Conservation (phyloP, 1,140 invertebrate genomes). For the Drosophila repleta region DNA sequence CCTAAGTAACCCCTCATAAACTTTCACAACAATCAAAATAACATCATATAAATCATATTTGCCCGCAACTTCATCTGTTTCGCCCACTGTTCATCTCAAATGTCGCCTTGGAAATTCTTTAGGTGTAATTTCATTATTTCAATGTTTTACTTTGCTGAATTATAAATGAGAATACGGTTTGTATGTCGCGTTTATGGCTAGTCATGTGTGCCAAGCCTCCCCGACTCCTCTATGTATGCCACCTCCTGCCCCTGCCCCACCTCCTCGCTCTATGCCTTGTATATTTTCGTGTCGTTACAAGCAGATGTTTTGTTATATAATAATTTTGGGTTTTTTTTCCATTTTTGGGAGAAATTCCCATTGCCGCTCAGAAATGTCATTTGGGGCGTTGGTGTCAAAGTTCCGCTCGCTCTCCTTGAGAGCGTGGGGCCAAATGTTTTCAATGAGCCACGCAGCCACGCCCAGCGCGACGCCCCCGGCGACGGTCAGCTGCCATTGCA, state of each 20-base stretch:
- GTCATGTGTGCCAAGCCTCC: constrained; percentile 55
- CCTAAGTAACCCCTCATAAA: too few species aligned
- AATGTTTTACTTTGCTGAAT: constrained; percentile 80
- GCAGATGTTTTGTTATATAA: constrained; percentile 66
- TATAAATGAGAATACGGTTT: constrained; percentile 65
- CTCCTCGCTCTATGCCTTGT: background rate
- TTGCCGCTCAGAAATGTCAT: constrained; percentile 33
- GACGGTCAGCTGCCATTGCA: constrained; percentile 34
- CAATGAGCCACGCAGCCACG: constrained; percentile 57
- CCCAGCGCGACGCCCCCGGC: constrained; percentile 12
- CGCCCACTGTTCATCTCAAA: background rate
- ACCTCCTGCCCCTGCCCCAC: background rate
- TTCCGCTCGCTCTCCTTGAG: constrained; percentile 29
- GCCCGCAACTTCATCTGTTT: too few species aligned
- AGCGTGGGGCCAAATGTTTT: constrained; percentile 62
- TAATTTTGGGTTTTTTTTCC: constrained; percentile 12
- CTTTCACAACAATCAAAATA: too few species aligned
- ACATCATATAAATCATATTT: too few species aligned
- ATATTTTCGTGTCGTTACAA: constrained; percentile 29
- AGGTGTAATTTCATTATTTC: constrained; percentile 81
- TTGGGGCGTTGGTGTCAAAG: constrained; percentile 75
- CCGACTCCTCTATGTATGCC: background rate
- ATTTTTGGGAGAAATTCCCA: constrained; percentile 20
- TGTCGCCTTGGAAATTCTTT: constrained; percentile 65
- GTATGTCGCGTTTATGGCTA: constrained; percentile 63